These are phyloP conservation scores for Pogonophryne albipinna DNA, from an alignment of 2,797 vertebrate genomes.

Conservation along the genomic window DNA sequence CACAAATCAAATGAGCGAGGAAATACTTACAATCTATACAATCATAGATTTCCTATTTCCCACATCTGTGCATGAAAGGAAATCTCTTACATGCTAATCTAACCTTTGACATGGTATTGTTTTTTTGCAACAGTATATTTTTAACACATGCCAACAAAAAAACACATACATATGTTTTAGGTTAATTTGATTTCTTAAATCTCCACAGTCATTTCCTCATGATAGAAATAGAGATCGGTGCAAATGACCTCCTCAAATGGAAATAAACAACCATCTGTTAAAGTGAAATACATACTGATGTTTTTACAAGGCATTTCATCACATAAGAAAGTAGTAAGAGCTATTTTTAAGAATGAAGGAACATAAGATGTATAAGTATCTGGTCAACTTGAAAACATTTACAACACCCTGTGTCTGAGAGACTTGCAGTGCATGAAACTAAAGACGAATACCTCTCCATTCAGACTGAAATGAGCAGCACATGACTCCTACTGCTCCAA, in stretches of 20 bases:
- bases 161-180: no score
- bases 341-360: no score
- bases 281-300: no score
- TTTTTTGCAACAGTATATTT: neutral
- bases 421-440: neutral
- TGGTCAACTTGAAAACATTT: neutral
- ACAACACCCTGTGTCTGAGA: slow-evolving; percentile 18
- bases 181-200: no score
- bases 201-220: no score
- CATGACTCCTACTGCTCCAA: slow-evolving; percentile 45
- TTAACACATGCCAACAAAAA: no score
- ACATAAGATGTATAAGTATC: neutral
- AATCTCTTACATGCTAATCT: neutral
- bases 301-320: no score
- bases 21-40: no score
- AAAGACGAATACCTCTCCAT: slow-evolving; percentile 21
- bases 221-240: no score
- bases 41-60: neutral
- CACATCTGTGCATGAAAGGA: neutral
- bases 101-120: neutral
- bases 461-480: slow-evolving; percentile 56
- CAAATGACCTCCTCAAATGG: no score
- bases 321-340: no score
- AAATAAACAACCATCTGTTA: no score
- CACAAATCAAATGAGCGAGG: neutral